Evolutionary conservation across 2,888 invertebrate genomes (phyloP).

Genomic region (Ditylenchus weischeri): DNA sequence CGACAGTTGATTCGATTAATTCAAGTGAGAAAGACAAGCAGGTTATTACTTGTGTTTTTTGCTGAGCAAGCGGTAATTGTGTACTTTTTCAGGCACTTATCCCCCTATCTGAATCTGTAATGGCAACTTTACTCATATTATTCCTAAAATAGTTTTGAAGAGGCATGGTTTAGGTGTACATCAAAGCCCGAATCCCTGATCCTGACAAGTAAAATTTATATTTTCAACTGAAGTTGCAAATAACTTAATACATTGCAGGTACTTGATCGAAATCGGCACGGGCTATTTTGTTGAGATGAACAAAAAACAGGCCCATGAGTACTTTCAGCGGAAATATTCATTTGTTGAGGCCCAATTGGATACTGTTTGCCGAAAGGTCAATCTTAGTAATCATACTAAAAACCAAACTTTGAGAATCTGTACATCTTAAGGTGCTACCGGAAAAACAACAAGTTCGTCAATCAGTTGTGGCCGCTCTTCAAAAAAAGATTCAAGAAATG

Average conservation of each 20-base stretch:
- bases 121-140: not conserved
- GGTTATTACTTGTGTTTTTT: too few relatives aligned
- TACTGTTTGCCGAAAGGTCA: slow-evolving; percentile 24
- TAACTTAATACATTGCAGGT: too few relatives aligned
- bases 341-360: slow-evolving; percentile 27
- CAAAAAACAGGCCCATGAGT: slow-evolving; percentile 78
- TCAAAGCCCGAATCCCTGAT: slow-evolving; percentile 81
- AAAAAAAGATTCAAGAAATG: slow-evolving; percentile 34
- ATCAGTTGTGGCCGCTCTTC: slow-evolving; percentile 30
- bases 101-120: slow-evolving; percentile 84
- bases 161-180: slow-evolving; percentile 73
- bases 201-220: slow-evolving; percentile 68
- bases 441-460: slow-evolving; percentile 28
- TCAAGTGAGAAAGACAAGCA: slow-evolving; percentile 76
- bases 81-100: slow-evolving; percentile 70
- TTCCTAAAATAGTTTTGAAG: not conserved
- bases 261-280: slow-evolving; percentile 91
- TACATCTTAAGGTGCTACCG: slow-evolving; percentile 7
- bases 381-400: too few relatives aligned
- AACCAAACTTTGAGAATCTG: too few relatives aligned
- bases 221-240: too few relatives aligned
- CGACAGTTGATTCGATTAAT: slow-evolving; percentile 70
- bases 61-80: too few relatives aligned
- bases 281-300: slow-evolving; percentile 92
- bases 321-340: slow-evolving; percentile 66